Evolutionary conservation across 2,888 invertebrate genomes (phyloP).

Genomic region (Steromphala cineraria): DNA sequence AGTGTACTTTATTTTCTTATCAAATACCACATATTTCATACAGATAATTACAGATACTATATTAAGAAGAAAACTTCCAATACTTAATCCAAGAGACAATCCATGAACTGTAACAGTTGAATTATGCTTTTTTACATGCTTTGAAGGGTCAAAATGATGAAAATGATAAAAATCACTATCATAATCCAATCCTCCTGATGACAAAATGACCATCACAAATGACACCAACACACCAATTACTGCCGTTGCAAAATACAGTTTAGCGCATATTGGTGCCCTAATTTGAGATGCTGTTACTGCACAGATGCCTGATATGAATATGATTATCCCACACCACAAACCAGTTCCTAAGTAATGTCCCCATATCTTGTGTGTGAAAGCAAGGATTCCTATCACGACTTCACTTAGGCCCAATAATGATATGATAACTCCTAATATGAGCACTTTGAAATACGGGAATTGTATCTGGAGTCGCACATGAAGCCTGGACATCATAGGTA

Average conservation of each 20-base stretch:
- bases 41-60: slow-evolving; percentile 56
- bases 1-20: slow-evolving; percentile 19
- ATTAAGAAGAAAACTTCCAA: slow-evolving; percentile 53
- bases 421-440: slow-evolving; percentile 58
- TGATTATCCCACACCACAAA: slow-evolving; percentile 64
- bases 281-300: slow-evolving; percentile 56
- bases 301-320: slow-evolving; percentile 55
- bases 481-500: slow-evolving; percentile 7
- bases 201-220: slow-evolving; percentile 57
- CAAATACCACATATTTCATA: slow-evolving; percentile 55
- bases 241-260: slow-evolving; percentile 54
- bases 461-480: slow-evolving; percentile 25
- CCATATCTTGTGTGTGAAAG: slow-evolving; percentile 61
- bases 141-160: slow-evolving; percentile 25
- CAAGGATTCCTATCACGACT: slow-evolving; percentile 60
- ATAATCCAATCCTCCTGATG: slow-evolving; percentile 60
- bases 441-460: slow-evolving; percentile 61
- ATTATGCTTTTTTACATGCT: slow-evolving; percentile 32
- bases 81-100: slow-evolving; percentile 51
- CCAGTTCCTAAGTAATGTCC: slow-evolving; percentile 68
- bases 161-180: slow-evolving; percentile 58
- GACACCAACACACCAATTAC: slow-evolving; percentile 53
- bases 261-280: slow-evolving; percentile 50
- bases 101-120: slow-evolving; percentile 58
- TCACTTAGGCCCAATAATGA: slow-evolving; percentile 60